phyloP scores from a whole-genome alignment of 1,140 invertebrate genomes.

The Eurytemora carolleeae region DNA sequence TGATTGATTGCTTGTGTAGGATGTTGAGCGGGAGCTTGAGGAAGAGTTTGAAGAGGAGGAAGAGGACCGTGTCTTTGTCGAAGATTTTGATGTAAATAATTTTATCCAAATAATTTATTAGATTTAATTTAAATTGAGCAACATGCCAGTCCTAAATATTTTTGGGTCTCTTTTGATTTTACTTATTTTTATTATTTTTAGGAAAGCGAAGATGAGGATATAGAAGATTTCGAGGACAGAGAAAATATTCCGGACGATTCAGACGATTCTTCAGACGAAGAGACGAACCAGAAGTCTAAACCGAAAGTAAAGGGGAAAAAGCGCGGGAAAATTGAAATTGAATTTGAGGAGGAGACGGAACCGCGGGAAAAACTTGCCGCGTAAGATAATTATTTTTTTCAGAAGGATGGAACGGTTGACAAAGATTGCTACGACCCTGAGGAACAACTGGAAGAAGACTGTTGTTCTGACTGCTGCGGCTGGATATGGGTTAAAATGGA shows the following conservation, averaged over 20 bases:
- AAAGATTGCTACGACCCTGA: no score
- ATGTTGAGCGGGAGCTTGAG: background rate
- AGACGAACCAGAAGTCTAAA: background rate
- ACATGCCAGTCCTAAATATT: no score
- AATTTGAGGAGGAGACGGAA: background rate
- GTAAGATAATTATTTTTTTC: no score
- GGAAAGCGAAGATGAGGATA: background rate
- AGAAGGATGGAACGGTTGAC: no score
- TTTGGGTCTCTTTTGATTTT: no score
- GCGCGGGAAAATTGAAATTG: background rate
- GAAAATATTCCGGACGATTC: background rate
- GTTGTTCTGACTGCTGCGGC: background rate
- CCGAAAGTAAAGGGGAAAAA: background rate
- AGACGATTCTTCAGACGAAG: background rate
- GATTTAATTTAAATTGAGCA: no score
- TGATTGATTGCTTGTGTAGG: no score
- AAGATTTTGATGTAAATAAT: background rate
- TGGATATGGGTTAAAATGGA: constrained; percentile 2
- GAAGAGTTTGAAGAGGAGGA: background rate
- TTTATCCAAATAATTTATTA: no score
- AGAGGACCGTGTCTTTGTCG: background rate
- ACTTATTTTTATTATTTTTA: no score
- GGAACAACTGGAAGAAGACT: constrained; percentile 13
- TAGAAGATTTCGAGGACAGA: background rate
- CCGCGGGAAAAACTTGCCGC: no score